phyloP scores from a whole-genome alignment of 2,113 vertebrate species.

The Epinephelus fuscoguttatus region DNA sequence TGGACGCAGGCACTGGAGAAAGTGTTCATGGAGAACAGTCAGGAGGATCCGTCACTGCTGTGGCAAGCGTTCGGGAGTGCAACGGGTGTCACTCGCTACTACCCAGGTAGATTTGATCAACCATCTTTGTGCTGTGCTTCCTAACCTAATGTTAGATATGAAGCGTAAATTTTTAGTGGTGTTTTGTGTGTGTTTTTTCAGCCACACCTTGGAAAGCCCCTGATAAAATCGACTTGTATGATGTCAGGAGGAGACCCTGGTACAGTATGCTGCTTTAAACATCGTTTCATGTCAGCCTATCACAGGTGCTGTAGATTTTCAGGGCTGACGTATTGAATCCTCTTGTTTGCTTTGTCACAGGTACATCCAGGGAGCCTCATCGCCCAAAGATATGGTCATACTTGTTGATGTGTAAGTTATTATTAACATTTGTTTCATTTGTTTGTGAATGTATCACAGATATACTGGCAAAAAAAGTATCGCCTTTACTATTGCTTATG shows the following conservation, averaged over 20 bases:
- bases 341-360: conserved; percentile 76
- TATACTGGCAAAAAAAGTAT: background rate
- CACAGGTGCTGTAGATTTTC: background rate
- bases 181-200: conserved; percentile 57
- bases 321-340: background rate
- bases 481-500: background rate
- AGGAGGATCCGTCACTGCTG: conserved; percentile 93
- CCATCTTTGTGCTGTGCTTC: background rate
- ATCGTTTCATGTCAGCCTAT: background rate
- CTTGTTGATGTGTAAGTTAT: conserved; percentile 97
- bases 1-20: conserved; percentile 97
- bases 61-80: conserved; percentile 99
- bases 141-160: background rate
- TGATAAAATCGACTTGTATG: conserved; percentile 98
- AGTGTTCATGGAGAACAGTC: conserved; percentile 95
- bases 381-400: conserved; percentile 99
- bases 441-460: background rate
- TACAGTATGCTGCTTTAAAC: conserved; percentile 62
- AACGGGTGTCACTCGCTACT: conserved; percentile 97
- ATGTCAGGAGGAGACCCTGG: conserved; percentile 97
- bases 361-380: conserved; percentile 98
- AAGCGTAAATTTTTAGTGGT: background rate
- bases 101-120: conserved; percentile 86
- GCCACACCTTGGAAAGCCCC: conserved; percentile 95
- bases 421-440: background rate